phyloP scores from a whole-genome alignment of 2,888 invertebrate species.

The Agonopterix subpropinquella region DNA sequence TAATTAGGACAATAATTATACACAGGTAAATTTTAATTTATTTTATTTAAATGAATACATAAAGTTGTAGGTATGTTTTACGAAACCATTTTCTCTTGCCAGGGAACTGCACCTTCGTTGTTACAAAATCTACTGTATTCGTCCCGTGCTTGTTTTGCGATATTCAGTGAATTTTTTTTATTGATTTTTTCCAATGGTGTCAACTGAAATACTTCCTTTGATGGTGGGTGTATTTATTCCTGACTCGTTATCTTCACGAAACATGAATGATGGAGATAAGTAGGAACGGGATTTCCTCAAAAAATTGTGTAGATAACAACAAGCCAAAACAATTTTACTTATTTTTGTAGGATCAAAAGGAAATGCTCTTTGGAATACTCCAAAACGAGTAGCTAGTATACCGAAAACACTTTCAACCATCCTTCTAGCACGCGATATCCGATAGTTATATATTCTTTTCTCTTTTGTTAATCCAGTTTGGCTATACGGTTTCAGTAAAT shows the following conservation, averaged over 20 bases:
- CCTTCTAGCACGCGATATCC: background rate
- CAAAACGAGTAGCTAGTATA: background rate
- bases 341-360: background rate
- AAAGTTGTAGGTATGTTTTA: background rate
- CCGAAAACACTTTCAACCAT: background rate
- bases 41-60: background rate
- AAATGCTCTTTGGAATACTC: background rate
- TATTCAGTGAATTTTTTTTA: constrained; percentile 7
- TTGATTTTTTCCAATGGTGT: constrained; percentile 5
- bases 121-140: constrained; percentile 15
- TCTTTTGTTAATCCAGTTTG: background rate
- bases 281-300: background rate
- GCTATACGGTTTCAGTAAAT: background rate
- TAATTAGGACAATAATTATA: background rate
- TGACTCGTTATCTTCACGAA: constrained; percentile 11
- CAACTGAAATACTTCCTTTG: constrained; percentile 4
- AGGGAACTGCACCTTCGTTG: constrained; percentile 13
- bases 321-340: background rate
- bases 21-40: background rate
- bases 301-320: background rate
- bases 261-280: constrained; percentile 4
- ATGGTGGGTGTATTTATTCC: constrained; percentile 3
- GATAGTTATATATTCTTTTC: background rate
- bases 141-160: constrained; percentile 7
- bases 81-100: constrained; percentile 9